These are phyloP conservation scores for Australoheros facetus DNA, from an alignment of 2,797 vertebrate species.

Conservation along the genomic window DNA sequence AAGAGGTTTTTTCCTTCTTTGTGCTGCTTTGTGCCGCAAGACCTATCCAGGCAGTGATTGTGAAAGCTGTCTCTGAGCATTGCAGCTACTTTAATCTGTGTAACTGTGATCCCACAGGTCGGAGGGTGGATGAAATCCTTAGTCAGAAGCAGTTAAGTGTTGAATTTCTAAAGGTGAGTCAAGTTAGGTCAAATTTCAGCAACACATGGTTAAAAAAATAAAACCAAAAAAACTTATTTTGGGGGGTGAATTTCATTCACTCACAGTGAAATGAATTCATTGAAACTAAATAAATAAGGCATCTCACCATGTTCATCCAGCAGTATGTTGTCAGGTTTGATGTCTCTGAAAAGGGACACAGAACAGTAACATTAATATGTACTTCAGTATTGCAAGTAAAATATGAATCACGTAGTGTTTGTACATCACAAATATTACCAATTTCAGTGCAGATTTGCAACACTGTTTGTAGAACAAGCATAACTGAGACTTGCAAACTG, in stretches of 20 bases:
- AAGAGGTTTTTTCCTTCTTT: constrained; percentile 1
- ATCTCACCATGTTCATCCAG: constrained; percentile 94
- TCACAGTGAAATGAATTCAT: neutral
- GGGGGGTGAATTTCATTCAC: neutral
- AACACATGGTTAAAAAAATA: neutral
- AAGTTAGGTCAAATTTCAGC: constrained; percentile 2
- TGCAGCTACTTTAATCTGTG: constrained; percentile 27
- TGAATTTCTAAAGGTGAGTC: neutral
- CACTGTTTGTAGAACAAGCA: neutral
- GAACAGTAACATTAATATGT: constrained; percentile 21
- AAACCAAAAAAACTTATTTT: neutral
- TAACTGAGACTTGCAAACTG: neutral
- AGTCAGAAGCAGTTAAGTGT: constrained; percentile 9
- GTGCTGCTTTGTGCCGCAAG: constrained; percentile 19
- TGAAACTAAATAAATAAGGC: neutral
- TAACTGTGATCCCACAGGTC: constrained; percentile 12
- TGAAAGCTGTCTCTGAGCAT: constrained; percentile 24
- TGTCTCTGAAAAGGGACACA: constrained; percentile 85
- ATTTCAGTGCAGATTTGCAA: neutral
- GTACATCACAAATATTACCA: neutral
- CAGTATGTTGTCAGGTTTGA: constrained; percentile 98
- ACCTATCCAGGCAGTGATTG: neutral
- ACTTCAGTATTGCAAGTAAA: neutral
- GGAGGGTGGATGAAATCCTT: constrained; percentile 11
- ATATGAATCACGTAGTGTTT: neutral